phyloP scores from a whole-genome alignment of 2,113 vertebrate genomes.

The Rhinolophus ferrumequinum region DNA sequence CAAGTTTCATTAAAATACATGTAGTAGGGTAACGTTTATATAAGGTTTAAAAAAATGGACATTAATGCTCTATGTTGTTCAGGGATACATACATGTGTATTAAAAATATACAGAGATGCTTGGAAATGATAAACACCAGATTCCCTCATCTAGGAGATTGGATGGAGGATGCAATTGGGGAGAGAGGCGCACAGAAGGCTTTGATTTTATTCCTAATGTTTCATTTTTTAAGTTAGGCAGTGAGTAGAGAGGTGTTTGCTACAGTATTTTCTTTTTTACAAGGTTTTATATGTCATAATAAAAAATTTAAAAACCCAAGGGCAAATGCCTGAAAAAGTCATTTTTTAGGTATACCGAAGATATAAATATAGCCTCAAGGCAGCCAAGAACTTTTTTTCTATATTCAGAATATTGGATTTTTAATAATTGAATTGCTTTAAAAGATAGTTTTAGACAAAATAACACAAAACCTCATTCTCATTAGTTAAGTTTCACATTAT shows the following conservation, averaged over 20 bases:
- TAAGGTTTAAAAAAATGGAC: background rate
- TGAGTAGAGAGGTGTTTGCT: background rate
- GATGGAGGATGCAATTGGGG: background rate
- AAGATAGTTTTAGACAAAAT: conserved; percentile 61
- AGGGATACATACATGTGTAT: background rate
- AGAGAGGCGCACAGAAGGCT: background rate
- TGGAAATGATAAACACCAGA: background rate
- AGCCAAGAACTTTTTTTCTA: background rate
- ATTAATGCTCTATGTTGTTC: background rate
- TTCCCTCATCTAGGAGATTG: background rate
- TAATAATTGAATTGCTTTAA: conserved; percentile 56
- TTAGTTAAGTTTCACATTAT: background rate
- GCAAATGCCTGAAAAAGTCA: conserved; percentile 24
- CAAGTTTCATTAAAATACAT: background rate
- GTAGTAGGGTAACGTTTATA: background rate
- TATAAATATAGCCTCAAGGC: background rate
- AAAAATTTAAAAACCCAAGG: background rate
- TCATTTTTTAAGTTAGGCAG: background rate
- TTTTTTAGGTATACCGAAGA: background rate
- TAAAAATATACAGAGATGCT: conserved; percentile 4
- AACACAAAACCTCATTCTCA: conserved; percentile 58
- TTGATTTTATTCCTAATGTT: background rate
- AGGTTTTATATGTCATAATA: background rate
- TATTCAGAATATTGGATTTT: conserved; percentile 61
- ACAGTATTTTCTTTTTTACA: background rate